These are phyloP conservation scores for Passer montanus DNA, from an alignment of 2,113 vertebrate genomes.

Conservation along the genomic window DNA sequence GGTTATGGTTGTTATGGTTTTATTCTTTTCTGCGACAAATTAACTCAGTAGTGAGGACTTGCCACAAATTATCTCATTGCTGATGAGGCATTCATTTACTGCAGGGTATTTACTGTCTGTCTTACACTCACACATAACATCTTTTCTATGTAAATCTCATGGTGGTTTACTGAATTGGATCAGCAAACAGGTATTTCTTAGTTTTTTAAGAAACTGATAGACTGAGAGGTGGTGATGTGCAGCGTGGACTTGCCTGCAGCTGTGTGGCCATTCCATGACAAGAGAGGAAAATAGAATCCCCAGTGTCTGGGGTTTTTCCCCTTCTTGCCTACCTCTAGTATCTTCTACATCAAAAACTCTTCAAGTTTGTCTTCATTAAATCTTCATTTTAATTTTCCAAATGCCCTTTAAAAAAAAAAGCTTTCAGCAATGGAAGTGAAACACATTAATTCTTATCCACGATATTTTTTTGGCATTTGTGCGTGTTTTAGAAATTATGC, in stretches of 20 bases:
- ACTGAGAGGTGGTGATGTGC: not conserved
- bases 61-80: constrained; percentile 29
- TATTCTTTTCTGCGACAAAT: constrained; percentile 24
- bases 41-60: constrained; percentile 29
- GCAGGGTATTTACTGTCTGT: not conserved
- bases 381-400: not conserved
- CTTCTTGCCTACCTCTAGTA: not conserved
- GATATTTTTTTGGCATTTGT: not conserved
- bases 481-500: not conserved
- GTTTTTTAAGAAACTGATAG: not conserved
- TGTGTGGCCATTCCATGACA: not conserved
- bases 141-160: not conserved
- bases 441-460: not conserved
- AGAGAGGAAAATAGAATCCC: not conserved
- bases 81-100: not conserved
- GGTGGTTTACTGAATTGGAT: not conserved
- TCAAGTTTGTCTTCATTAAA: not conserved
- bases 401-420: not conserved
- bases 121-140: not conserved
- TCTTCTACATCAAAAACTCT: not conserved
- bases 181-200: not conserved
- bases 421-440: not conserved
- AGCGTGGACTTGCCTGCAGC: not conserved
- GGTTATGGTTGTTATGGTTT: constrained; percentile 35
- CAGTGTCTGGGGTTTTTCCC: fast-evolving